Base-by-base conservation (phyloP, 2,797 vertebrate species). In the Hemitrygon akajei region DNA sequence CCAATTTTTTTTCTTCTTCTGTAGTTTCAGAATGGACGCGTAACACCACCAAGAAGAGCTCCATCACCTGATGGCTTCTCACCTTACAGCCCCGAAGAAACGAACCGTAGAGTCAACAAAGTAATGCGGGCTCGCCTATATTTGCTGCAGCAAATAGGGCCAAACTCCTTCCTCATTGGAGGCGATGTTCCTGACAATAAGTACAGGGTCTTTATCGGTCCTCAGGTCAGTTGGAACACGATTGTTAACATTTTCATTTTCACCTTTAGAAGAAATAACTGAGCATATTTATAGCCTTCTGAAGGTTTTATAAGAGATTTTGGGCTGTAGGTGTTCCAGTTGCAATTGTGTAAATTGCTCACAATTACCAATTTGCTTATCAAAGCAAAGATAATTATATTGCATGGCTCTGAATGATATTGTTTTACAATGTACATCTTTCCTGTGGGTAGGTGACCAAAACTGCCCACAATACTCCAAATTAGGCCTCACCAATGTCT, bases 121-220 rank as follows among this genome's bases (percentile, higher is more conserved):
- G 98, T 98, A 75, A 98, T 98, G 98, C 96, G 98, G 91, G 98
- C 98, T 80, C 96, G 98, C 93, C 96, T 98, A 37, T 98, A 98
- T 95, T 94, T 98, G 94, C 96, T 98, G 93, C 98, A 98, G 95
- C 98, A 98, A 91, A 98, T 98, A 94, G 98, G 98, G 95, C 98
- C 98, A 40, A 98, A 98, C 95, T 98, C 98, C 0, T 98, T 98
- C 95, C 95, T 98, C 89, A 98, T 98, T 94, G 98, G 98, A 91
- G 98, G 98, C 93, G 98, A 98, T 95, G 98, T 97, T 95, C 98
- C 98, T 18, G 98, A 98, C 95, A 98, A 98, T 94, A 98, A 98
- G 94, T 98, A 98, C 92, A 96, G 98, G 30, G 98, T 98, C 37
- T 98, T 98, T 94, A 98, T 98, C 94, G 98, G 98, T 27, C 98